Conservation (phyloP, 2,797 vertebrate genomes). For the Falco concolor region DNA sequence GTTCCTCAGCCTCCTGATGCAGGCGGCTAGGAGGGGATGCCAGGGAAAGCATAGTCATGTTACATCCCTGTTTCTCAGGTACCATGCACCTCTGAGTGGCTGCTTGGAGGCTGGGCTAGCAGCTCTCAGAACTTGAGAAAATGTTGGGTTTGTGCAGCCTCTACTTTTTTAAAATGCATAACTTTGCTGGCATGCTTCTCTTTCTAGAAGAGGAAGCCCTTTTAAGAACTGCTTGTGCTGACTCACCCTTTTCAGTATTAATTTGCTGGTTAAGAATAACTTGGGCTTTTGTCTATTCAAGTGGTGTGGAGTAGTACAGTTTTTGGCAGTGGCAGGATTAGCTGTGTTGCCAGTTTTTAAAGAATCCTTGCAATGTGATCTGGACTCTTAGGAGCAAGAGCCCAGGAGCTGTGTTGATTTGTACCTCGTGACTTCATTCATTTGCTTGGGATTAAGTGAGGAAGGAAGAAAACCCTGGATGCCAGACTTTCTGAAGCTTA, state of each 20-base stretch:
- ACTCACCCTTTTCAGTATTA: slow-evolving; percentile 22
- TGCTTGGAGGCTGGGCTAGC: background rate
- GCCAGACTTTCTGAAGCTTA: background rate
- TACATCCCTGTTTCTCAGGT: background rate
- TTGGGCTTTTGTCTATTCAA: slow-evolving; percentile 1
- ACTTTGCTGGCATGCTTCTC: background rate
- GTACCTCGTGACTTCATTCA: background rate
- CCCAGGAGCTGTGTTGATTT: background rate
- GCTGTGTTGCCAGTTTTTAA: slow-evolving; percentile 9
- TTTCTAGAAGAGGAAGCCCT: background rate
- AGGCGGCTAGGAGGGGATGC: background rate
- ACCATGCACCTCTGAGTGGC: background rate
- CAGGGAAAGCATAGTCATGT: background rate
- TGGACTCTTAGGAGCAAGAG: slow-evolving; percentile 17
- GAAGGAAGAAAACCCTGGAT: background rate
- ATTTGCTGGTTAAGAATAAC: slow-evolving; percentile 65
- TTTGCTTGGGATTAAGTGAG: background rate
- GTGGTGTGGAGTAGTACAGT: background rate
- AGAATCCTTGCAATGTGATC: slow-evolving; percentile 29
- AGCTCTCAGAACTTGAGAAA: background rate
- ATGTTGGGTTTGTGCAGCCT: background rate
- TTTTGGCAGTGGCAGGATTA: slow-evolving; percentile 14
- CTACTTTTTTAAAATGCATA: accelerated
- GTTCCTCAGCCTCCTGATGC: background rate
- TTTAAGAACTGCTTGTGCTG: slow-evolving; percentile 1